Conservation (phyloP, 1,140 invertebrate species). For the Drosophila lowei region DNA sequence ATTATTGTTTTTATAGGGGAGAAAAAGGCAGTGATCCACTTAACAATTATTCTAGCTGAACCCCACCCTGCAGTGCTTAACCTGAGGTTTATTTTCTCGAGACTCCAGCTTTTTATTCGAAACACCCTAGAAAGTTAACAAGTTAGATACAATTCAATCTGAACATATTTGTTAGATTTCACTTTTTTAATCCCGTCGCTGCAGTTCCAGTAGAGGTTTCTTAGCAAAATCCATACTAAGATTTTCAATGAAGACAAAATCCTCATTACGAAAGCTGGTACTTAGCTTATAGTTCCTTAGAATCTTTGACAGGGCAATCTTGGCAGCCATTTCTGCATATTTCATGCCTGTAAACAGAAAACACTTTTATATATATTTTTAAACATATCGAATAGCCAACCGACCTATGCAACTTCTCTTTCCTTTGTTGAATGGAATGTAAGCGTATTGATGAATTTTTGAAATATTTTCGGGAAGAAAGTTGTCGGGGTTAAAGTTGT, state of each 20-base stretch:
- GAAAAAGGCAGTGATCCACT: no score
- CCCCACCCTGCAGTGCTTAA: no score
- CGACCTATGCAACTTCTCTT: constrained; percentile 64
- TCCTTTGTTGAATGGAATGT: constrained; percentile 73
- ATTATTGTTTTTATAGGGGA: no score
- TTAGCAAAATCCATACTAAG: constrained; percentile 43
- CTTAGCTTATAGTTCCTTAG: constrained; percentile 56
- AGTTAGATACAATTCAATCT: no score
- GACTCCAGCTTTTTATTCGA: no score
- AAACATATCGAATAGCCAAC: not conserved
- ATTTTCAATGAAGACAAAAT: constrained; percentile 51
- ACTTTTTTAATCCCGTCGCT: constrained; percentile 19
- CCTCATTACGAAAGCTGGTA: constrained; percentile 56
- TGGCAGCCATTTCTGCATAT: constrained; percentile 50
- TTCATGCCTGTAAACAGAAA: constrained; percentile 49
- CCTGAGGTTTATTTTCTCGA: no score
- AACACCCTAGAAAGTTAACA: no score
- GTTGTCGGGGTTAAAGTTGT: constrained; percentile 73
- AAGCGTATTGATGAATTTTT: constrained; percentile 63
- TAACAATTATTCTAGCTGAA: no score
- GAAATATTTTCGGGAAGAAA: constrained; percentile 60
- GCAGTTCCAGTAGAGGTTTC: constrained; percentile 35
- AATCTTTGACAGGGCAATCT: constrained; percentile 57
- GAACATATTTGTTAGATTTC: no score
- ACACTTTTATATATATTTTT: not conserved